Percentiles rank a stretch among this genome's conserved stretches.
Conservation (phyloP, 2,797 vertebrate species). For the Cynodonichthys magdalenae region DNA sequence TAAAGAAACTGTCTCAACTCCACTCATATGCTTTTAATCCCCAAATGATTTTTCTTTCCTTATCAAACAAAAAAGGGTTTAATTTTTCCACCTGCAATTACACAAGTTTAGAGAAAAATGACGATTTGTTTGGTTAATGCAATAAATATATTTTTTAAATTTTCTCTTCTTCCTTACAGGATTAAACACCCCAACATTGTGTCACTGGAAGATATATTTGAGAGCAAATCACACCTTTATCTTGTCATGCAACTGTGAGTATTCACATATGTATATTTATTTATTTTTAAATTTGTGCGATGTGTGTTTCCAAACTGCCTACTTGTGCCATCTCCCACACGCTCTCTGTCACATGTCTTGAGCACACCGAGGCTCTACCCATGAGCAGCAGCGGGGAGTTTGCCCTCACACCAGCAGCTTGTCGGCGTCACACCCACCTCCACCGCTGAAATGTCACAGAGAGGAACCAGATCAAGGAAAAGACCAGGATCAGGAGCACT, state of each 20-base stretch:
- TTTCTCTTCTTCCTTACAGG: conserved; percentile 72
- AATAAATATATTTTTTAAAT: not conserved
- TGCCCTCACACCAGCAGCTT: conserved; percentile 70
- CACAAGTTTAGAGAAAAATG: not conserved
- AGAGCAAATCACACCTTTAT: conserved; percentile 95
- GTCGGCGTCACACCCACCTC: conserved; percentile 57
- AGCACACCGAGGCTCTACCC: conserved; percentile 19
- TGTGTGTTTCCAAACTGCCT: conserved; percentile 36
- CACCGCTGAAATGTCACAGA: conserved; percentile 59
- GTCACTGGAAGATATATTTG: conserved; percentile 96
- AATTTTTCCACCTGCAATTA: conserved; percentile 1
- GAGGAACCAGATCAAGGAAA: conserved; percentile 26
- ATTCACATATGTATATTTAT: conserved; percentile 32
- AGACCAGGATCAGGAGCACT: conserved; percentile 28
- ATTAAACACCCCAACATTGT: conserved; percentile 98
- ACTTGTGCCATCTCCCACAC: conserved; percentile 44
- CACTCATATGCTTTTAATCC: not conserved
- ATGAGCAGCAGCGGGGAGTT: conserved; percentile 61
- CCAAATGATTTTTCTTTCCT: not conserved
- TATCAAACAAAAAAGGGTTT: not conserved
- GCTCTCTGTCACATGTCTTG: conserved; percentile 60
- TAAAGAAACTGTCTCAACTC: conserved; percentile 12
- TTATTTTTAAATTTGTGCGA: conserved; percentile 10
- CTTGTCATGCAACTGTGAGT: conserved; percentile 99
- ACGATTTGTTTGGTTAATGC: not conserved